Evolutionary conservation across 1,140 invertebrate genomes (phyloP).

Genomic region (Drosophila quadrilineata): DNA sequence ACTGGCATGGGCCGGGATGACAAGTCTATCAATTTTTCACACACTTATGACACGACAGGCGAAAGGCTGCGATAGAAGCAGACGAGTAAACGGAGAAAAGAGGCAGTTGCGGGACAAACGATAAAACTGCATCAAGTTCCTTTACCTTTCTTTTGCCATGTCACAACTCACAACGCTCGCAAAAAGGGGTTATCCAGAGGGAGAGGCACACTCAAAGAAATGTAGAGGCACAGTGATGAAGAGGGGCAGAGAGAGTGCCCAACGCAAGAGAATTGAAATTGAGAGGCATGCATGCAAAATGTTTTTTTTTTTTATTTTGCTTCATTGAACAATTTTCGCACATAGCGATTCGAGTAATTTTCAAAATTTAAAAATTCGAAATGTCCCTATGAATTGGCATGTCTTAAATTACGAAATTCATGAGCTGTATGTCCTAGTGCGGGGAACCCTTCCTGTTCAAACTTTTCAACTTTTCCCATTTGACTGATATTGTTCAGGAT

Average conservation of each 20-base stretch:
- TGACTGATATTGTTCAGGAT: no score
- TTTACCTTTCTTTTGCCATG: conserved; percentile 23
- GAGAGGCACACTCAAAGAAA: neutral
- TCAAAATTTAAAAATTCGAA: conserved; percentile 61
- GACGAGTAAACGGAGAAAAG: neutral
- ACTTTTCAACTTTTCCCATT: no score
- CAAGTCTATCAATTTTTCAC: conserved; percentile 79
- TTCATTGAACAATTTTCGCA: conserved; percentile 71
- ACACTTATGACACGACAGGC: conserved; percentile 61
- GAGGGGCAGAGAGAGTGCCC: neutral
- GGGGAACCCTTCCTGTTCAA: no score
- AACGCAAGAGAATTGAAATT: conserved; percentile 2
- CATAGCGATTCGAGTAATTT: conserved; percentile 69
- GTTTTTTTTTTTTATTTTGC: no score
- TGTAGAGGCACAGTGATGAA: neutral
- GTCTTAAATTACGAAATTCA: conserved; percentile 65
- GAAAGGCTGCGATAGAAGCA: conserved; percentile 50
- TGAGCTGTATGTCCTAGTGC: conserved; percentile 13
- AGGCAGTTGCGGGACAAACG: conserved; percentile 18
- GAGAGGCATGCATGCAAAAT: conserved; percentile 62
- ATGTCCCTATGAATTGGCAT: conserved; percentile 56
- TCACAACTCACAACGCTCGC: conserved; percentile 36
- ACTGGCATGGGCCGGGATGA: conserved; percentile 26
- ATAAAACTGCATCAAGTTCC: conserved; percentile 39
- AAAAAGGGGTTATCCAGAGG: conserved; percentile 26